Evolutionary conservation across 2,113 vertebrate genomes (phyloP).

Genomic region (Pluvialis apricaria): DNA sequence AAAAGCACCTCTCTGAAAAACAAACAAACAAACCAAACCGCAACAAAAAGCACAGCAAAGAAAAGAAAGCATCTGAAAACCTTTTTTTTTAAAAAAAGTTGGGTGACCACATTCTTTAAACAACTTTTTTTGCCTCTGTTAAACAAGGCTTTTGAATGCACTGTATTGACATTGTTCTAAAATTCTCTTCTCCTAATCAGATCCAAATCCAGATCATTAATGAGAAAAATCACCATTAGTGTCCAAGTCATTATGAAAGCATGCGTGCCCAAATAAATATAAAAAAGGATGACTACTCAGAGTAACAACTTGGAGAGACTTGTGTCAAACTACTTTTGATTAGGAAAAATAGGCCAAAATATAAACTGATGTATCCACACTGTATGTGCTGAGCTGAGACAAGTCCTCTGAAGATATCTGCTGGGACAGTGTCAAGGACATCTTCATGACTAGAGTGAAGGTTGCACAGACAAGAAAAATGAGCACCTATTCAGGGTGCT

Average conservation of each 20-base stretch:
- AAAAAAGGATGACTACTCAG: not conserved
- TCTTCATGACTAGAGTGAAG: not conserved
- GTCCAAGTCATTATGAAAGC: not conserved
- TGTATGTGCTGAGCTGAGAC: not conserved
- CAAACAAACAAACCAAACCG: not conserved
- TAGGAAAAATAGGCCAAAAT: not conserved
- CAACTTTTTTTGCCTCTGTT: not conserved
- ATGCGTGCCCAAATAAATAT: not conserved
- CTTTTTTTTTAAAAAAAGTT: not conserved
- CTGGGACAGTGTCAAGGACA: not conserved
- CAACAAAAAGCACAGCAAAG: not conserved
- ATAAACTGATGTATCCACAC: not conserved
- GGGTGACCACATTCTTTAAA: not conserved
- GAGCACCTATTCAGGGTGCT: not conserved
- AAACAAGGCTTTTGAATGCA: not conserved
- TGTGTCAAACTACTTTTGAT: not conserved
- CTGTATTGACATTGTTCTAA: not conserved
- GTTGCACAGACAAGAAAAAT: not conserved
- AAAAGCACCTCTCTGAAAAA: not conserved
- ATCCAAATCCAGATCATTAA: not conserved
- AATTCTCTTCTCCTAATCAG: not conserved
- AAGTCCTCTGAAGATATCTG: not conserved
- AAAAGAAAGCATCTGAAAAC: not conserved
- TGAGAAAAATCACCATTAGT: not conserved
- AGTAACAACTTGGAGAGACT: not conserved